These are phyloP conservation scores for Meiosimyza decipiens DNA, from an alignment of 2,888 invertebrate species.

Conservation along the genomic window DNA sequence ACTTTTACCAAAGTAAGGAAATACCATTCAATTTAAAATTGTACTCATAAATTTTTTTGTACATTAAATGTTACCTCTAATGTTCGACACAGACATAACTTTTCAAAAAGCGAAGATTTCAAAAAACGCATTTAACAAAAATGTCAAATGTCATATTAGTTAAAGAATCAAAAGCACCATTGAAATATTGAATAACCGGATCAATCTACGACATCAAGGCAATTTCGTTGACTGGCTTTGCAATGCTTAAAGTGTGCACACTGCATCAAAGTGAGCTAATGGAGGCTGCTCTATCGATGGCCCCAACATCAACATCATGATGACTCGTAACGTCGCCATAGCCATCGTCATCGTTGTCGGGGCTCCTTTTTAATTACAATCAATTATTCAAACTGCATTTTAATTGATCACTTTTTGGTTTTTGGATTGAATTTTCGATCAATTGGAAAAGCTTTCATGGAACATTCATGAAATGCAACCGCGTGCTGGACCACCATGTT, in stretches of 20 bases:
- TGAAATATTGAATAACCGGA: too few species aligned
- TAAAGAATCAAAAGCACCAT: too few species aligned
- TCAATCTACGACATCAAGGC: too few species aligned
- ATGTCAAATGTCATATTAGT: too few species aligned
- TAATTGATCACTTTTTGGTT: slow-evolving; percentile 65
- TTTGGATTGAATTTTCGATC: slow-evolving; percentile 50
- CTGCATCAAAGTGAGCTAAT: neutral
- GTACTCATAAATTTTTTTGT: too few species aligned
- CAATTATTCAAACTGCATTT: slow-evolving; percentile 67
- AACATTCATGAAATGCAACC: slow-evolving; percentile 6
- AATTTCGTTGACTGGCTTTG: neutral
- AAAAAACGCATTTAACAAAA: too few species aligned
- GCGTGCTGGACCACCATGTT: neutral
- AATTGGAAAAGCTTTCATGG: slow-evolving; percentile 43
- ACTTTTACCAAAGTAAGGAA: too few species aligned
- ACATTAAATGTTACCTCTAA: too few species aligned
- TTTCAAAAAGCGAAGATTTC: too few species aligned
- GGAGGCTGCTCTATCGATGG: neutral
- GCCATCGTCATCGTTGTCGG: slow-evolving; percentile 34
- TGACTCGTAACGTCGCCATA: slow-evolving; percentile 12
- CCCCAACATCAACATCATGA: slow-evolving; percentile 16
- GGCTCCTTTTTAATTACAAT: slow-evolving; percentile 62
- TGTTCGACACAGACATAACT: too few species aligned
- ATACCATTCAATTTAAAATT: too few species aligned
- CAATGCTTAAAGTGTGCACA: neutral